phyloP scores from a whole-genome alignment of 2,797 vertebrate species.

The Gymnodraco acuticeps region DNA sequence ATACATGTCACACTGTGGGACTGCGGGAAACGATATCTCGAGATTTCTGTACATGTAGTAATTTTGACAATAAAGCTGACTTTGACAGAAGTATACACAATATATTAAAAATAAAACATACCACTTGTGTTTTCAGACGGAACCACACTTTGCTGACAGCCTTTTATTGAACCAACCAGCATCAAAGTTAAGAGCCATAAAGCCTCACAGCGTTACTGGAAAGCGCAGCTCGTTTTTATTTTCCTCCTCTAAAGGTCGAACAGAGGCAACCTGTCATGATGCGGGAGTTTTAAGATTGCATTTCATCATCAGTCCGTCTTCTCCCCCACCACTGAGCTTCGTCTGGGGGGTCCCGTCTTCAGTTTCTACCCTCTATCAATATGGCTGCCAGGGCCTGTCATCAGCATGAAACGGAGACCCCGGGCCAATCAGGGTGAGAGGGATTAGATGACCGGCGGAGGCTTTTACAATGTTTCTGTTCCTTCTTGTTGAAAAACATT shows the following conservation, averaged over 20 bases:
- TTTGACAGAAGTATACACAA: neutral
- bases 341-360: constrained; percentile 65
- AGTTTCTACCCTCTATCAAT: constrained; percentile 61
- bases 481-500: constrained; percentile 19
- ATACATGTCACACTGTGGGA: too few relatives aligned
- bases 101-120: too few relatives aligned
- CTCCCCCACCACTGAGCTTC: constrained; percentile 20
- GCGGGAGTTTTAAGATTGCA: constrained; percentile 29
- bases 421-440: constrained; percentile 41
- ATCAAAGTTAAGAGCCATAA: constrained; percentile 3
- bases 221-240: constrained; percentile 10
- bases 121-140: neutral
- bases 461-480: constrained; percentile 17
- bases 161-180: neutral
- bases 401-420: constrained; percentile 54
- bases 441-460: constrained; percentile 52
- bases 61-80: too few relatives aligned
- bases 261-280: constrained; percentile 47
- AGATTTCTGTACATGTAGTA: too few relatives aligned
- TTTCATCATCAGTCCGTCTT: constrained; percentile 36
- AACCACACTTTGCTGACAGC: neutral
- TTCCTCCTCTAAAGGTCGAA: constrained; percentile 17
- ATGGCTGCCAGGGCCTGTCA: constrained; percentile 61
- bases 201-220: constrained; percentile 16
- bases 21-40: too few relatives aligned